These are phyloP conservation scores for Selene dorsalis DNA, from an alignment of 2,797 vertebrate genomes.

Conservation along the genomic window DNA sequence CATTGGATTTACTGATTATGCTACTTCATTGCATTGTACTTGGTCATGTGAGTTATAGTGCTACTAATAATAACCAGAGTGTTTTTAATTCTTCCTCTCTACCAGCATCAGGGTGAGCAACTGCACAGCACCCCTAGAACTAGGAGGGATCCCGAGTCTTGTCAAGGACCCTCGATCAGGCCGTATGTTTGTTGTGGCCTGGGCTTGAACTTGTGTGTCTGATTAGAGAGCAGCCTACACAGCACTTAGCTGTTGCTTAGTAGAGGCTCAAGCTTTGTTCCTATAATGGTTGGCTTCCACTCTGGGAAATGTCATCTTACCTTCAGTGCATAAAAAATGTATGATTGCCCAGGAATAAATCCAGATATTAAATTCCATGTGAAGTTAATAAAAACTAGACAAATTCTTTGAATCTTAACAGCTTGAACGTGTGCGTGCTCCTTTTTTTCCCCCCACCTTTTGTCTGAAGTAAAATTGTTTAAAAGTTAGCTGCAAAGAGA, in stretches of 20 bases:
- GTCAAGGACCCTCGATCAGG: conserved; percentile 42
- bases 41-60: conserved; percentile 8
- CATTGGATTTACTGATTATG: conserved; percentile 38
- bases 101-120: conserved; percentile 6
- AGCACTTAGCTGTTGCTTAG: conserved; percentile 19
- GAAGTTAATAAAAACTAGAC: background rate
- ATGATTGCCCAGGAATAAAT: background rate
- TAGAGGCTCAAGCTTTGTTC: conserved; percentile 33
- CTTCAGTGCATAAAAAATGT: conserved; percentile 3
- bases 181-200: conserved; percentile 30
- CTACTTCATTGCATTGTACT: conserved; percentile 34
- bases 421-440: background rate
- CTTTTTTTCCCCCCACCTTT: background rate
- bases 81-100: conserved; percentile 13
- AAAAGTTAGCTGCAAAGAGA: conserved; percentile 27
- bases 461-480: conserved; percentile 10
- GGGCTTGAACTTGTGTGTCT: conserved; percentile 21
- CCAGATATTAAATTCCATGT: background rate
- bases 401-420: background rate
- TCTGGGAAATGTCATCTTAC: conserved; percentile 9
- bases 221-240: conserved; percentile 45
- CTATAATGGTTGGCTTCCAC: conserved; percentile 3
- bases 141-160: conserved; percentile 1
- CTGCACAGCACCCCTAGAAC: background rate
- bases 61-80: background rate